Base-by-base conservation (phyloP, 2,888 invertebrate genomes). In the Leptopilina myrica region DNA sequence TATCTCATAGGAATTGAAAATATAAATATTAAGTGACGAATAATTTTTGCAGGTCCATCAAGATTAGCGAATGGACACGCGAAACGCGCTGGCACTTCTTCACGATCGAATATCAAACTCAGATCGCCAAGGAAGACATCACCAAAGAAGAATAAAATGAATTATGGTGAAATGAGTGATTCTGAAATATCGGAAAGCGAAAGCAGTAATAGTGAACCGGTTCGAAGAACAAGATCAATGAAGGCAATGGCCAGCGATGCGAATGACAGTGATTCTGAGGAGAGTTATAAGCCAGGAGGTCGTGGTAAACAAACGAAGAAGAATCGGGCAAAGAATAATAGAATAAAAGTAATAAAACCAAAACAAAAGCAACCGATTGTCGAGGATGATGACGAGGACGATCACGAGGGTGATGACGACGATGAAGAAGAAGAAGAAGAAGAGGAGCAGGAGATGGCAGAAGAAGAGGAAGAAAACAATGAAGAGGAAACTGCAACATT, bases 221-320 rank as follows among this genome's bases (percentile, higher is more conserved):
- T 87, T 43, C 88, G 87, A 73, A 85, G 88, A 83, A 89, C 83
- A 80, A 89, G 87, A 83, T 90, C 84, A 79, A 85, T 85, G 80
- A 87, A 85, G 82, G 85, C 84, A 46, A 86, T 85, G 81, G 89
- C 84, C 62, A 92, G 91, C 77, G 89, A 86, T 56, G 84, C 81
- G 20, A 83, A 83, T 56, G 92, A 91, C 53, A 91, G 92, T 79
- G 93, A 94, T 85, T 94, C 94, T 0, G 94, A 93, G 82, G 94
- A 94, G 15, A 92, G 92, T 85, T 94, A 93, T 83, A 93, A 93
- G 78, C 93, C 94, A 9, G 92, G 92, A 73, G 90, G 85, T 15
- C 89, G 90, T 26, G 88, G 89, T 6, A 92, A 90, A 73, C 89
- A 89, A 75, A 88, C 88, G 11, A 87, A 88, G 11, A 90, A 87